Conservation (phyloP, 2,888 invertebrate species). For the Nipponacmea schrenckii region DNA sequence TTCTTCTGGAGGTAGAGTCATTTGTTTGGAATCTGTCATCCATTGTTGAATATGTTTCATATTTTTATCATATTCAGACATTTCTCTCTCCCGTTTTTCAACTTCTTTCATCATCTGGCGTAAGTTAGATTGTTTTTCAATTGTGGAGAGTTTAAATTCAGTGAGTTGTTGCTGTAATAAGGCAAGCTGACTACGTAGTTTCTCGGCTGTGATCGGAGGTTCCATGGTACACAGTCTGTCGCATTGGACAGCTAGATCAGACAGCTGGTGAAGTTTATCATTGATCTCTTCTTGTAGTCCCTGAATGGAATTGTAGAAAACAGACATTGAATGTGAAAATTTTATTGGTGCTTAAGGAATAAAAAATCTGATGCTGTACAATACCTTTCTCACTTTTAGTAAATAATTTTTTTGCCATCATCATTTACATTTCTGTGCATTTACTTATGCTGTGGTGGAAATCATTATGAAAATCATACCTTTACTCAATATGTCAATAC, state of each 20-base stretch:
- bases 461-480: no score
- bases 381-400: background rate
- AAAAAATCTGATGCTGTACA: background rate
- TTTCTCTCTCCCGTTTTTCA: conserved; percentile 52
- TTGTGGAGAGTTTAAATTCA: conserved; percentile 52
- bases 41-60: conserved; percentile 56
- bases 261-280: conserved; percentile 50
- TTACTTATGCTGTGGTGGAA: no score
- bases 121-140: conserved; percentile 52
- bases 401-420: no score
- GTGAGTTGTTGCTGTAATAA: conserved; percentile 51
- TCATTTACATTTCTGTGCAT: no score
- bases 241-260: conserved; percentile 61
- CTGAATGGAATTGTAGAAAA: conserved; percentile 37
- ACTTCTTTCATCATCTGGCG: conserved; percentile 50
- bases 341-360: background rate
- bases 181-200: conserved; percentile 50
- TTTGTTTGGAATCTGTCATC: conserved; percentile 56
- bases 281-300: conserved; percentile 55
- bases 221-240: conserved; percentile 55
- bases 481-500: no score
- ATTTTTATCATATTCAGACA: conserved; percentile 53
- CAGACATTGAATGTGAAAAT: conserved; percentile 2
- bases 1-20: conserved; percentile 36
- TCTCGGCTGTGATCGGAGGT: conserved; percentile 45